Percentiles rank a stretch among this genome's conserved stretches.
Conservation (phyloP, 2,888 invertebrate genomes). For the Hirudinaria manillensis region DNA sequence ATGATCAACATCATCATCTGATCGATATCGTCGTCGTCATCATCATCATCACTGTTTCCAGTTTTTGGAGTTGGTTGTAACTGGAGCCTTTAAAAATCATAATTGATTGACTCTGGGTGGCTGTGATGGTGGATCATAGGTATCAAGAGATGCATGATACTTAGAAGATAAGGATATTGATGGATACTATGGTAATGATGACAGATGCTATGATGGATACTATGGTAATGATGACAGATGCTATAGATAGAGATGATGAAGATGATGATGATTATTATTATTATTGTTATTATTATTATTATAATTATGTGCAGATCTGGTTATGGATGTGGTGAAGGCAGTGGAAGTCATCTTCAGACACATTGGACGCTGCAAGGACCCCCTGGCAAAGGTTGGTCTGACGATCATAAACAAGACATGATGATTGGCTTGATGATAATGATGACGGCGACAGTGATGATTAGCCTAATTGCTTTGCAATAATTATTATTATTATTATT, state of each 20-base stretch:
- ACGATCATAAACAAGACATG: too few species aligned
- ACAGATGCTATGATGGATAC: neutral
- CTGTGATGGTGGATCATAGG: neutral
- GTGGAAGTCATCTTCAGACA: slow-evolving; percentile 70
- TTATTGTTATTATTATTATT: too few species aligned
- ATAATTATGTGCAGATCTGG: slow-evolving; percentile 59
- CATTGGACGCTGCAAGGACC: slow-evolving; percentile 64
- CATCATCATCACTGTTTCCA: too few species aligned
- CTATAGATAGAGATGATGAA: neutral
- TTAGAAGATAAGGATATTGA: neutral
- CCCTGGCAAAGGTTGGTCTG: slow-evolving; percentile 60
- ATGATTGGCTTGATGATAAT: too few species aligned
- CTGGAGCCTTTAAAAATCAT: too few species aligned
- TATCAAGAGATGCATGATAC: neutral
- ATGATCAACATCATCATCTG: neutral
- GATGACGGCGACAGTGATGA: too few species aligned
- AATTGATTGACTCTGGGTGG: too few species aligned
- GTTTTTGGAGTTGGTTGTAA: too few species aligned
- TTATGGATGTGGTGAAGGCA: slow-evolving; percentile 68
- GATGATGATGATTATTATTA: too few species aligned
- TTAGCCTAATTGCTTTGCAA: too few species aligned
- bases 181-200: neutral
- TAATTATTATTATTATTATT: too few species aligned
- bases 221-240: slow-evolving; percentile 2
- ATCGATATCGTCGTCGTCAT: neutral